Base-by-base conservation (phyloP, 2,113 vertebrate genomes). In the Alectura lathami region DNA sequence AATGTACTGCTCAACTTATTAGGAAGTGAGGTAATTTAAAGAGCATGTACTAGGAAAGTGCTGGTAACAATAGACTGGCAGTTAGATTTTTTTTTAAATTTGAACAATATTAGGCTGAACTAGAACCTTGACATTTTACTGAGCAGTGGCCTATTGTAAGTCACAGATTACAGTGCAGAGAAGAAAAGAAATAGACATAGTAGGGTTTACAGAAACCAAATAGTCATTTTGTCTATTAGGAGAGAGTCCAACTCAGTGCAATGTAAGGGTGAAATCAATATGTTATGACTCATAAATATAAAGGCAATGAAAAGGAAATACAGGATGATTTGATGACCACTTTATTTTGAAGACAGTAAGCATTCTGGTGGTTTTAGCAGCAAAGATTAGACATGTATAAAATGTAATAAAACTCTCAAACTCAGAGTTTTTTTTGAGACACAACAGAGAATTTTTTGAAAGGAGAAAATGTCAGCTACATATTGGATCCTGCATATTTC, bases 201-300 rank as follows among this genome's bases (percentile, higher is more conserved):
- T 74, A 76, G 86, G 83, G 76, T 88, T 86, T 93, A 56, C 63
- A 91, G 75, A 85, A 87, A 83, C 80, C 79, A 97, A 94, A 91
- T 70, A 84, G 80, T 86, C 8, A 70, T 92, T 96, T 91, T 91
- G 68, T 62, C 93, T 93, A 70, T 92, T 91, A 96, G 92, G 32
- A 53, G 47, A 92, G 42, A 86, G 69, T 86, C 74, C 70, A 64
- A n/a, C 48, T 57, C 81, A 16, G 56, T 79, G 59, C 82, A 82
- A n/a, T 43, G 24, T 81, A 53, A 68, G 57, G 38, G 53, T 3
- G 21, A 56, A 86, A 96, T 92, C 91, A 92, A 92, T 92, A 94
- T 77, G 73, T 56, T 81, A 15, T 78, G 75, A 76, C 60, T 95
- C 83, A 84, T 45, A 93, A 91, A 74, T n/a, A 60, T 64, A 93